Evolutionary conservation across 2,113 vertebrate species (phyloP).

Genomic region (Acrocephalus arundinaceus): DNA sequence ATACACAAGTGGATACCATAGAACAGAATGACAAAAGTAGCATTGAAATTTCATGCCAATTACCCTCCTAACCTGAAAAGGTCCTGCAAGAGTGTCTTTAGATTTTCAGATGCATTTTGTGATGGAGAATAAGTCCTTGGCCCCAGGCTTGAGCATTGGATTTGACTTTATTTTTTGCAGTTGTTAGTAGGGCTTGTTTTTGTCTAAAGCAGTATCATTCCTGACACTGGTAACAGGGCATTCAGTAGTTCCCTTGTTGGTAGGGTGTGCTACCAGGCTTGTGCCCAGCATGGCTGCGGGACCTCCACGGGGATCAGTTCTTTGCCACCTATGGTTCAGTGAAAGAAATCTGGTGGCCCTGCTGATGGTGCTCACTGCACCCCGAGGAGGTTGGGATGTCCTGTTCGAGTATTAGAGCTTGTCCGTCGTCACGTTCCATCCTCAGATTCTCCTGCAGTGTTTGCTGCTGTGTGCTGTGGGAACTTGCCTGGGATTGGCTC

Average conservation of each 20-base stretch:
- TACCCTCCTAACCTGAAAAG: not conserved
- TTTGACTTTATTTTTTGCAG: not conserved
- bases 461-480: not conserved
- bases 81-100: not conserved
- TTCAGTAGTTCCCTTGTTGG: not conserved
- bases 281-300: rapidly evolving
- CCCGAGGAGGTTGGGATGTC: rapidly evolving
- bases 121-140: not conserved
- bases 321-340: not conserved
- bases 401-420: rapidly evolving
- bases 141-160: not conserved
- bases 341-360: rapidly evolving
- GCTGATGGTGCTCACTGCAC: rapidly evolving
- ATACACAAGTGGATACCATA: too few species aligned
- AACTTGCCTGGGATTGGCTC: not conserved
- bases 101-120: not conserved
- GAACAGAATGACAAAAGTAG: not conserved
- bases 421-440: rapidly evolving
- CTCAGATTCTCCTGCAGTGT: not conserved
- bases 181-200: not conserved
- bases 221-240: not conserved
- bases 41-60: not conserved
- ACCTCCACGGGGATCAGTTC: not conserved
- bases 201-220: not conserved
- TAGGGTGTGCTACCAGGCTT: not conserved